Conservation (phyloP, 2,797 vertebrate species). For the Tadarida brasiliensis region DNA sequence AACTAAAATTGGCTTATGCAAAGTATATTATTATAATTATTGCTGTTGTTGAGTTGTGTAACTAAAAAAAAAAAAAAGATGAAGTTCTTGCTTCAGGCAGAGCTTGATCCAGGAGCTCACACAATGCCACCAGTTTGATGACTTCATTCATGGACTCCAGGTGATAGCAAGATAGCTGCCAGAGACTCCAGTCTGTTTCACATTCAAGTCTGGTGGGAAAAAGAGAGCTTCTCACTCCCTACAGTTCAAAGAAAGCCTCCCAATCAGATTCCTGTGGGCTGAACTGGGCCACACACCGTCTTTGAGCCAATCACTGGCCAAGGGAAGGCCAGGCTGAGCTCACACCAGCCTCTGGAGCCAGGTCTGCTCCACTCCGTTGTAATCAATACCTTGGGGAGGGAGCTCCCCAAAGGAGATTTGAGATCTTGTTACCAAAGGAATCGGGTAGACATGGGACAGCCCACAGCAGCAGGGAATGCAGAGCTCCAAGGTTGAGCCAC, state of each 20-base stretch:
- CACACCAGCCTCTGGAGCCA: not conserved
- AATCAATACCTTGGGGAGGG: not conserved
- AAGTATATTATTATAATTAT: constrained; percentile 14
- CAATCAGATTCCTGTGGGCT: not conserved
- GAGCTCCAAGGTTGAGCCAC: not conserved
- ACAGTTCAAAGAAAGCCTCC: not conserved
- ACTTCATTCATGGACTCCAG: not conserved
- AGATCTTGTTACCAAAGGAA: not conserved
- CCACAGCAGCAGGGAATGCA: not conserved
- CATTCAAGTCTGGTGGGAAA: not conserved
- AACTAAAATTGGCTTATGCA: not conserved
- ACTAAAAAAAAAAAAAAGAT: not conserved
- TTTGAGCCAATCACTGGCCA: not conserved
- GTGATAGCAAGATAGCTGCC: not conserved
- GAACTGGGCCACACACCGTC: not conserved
- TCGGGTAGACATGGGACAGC: not conserved
- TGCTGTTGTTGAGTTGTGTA: not conserved
- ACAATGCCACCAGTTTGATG: not conserved
- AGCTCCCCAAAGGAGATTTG: not conserved
- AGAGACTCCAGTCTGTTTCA: not conserved
- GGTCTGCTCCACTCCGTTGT: not conserved
- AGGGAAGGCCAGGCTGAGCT: not conserved
- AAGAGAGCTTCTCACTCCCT: not conserved
- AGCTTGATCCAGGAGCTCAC: not conserved
- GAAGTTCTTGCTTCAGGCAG: not conserved